Evolutionary conservation across 2,797 vertebrate species (phyloP).

Genomic region (Dicrostonyx torquatus): DNA sequence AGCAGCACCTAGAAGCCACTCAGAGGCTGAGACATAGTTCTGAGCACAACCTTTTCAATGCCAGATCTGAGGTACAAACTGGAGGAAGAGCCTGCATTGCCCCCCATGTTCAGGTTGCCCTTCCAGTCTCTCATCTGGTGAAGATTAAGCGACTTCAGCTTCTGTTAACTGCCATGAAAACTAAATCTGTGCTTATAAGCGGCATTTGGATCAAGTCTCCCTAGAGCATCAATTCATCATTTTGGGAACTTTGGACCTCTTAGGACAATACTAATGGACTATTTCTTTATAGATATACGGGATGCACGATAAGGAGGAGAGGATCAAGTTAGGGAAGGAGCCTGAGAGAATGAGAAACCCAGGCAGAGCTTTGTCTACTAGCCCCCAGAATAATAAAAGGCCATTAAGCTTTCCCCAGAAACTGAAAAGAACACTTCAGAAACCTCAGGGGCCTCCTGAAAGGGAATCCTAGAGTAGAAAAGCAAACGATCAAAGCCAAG

Average conservation of each 20-base stretch:
- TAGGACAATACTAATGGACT: slow-evolving; percentile 63
- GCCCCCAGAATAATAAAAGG: not conserved
- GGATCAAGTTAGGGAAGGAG: not conserved
- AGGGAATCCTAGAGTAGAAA: not conserved
- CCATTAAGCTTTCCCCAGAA: not conserved
- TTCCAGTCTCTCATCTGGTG: slow-evolving; percentile 22
- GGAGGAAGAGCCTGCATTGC: slow-evolving; percentile 7
- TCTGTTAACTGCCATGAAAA: slow-evolving; percentile 65
- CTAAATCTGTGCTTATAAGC: slow-evolving; percentile 61
- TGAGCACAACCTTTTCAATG: fast-evolving
- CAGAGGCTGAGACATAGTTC: not conserved
- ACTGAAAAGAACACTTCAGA: slow-evolving; percentile 43
- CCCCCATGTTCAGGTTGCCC: not conserved
- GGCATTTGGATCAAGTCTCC: slow-evolving; percentile 61
- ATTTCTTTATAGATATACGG: slow-evolving; percentile 54
- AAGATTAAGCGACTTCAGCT: slow-evolving; percentile 45
- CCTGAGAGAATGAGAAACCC: not conserved
- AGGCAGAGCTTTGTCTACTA: not conserved
- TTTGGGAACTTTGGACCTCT: slow-evolving; percentile 52
- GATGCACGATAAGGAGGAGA: slow-evolving; percentile 45
- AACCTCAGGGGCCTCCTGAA: not conserved
- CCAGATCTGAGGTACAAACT: not conserved
- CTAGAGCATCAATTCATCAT: slow-evolving; percentile 63
- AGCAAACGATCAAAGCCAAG: slow-evolving; percentile 2
- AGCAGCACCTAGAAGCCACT: not conserved